Conservation (phyloP, 2,888 invertebrate species). For the Dryomyza anilis region DNA sequence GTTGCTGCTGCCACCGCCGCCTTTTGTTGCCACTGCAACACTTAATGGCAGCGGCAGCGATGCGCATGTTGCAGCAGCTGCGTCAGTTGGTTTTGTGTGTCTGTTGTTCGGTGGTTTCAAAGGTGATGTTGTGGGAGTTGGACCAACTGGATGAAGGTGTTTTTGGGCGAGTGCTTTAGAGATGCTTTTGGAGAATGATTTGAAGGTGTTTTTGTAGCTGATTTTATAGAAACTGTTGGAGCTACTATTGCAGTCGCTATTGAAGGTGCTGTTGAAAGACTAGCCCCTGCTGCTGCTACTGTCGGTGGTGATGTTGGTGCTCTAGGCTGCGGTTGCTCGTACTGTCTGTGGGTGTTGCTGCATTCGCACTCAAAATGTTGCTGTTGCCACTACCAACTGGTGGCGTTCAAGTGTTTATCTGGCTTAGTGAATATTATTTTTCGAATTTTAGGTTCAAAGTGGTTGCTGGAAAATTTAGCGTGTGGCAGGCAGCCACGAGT, state of each 20-base stretch:
- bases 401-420: constrained; percentile 1
- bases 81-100: neutral
- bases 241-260: neutral
- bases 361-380: too few relatives aligned
- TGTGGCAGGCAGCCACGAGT: neutral
- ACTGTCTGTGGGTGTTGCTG: too few relatives aligned
- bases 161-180: neutral
- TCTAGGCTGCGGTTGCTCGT: too few relatives aligned
- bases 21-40: neutral
- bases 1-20: neutral
- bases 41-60: neutral
- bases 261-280: neutral
- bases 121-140: neutral
- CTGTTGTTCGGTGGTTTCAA: neutral
- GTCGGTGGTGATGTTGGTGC: neutral
- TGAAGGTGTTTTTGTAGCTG: neutral
- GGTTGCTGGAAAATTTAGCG: neutral
- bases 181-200: neutral
- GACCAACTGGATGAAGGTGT: neutral
- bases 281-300: neutral
- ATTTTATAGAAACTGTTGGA: neutral
- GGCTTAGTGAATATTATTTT: constrained; percentile 12
- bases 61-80: constrained; percentile 6
- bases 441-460: neutral
- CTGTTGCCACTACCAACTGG: constrained; percentile 9